Conservation (phyloP, 1,140 invertebrate species). For the Drosophila azteca region DNA sequence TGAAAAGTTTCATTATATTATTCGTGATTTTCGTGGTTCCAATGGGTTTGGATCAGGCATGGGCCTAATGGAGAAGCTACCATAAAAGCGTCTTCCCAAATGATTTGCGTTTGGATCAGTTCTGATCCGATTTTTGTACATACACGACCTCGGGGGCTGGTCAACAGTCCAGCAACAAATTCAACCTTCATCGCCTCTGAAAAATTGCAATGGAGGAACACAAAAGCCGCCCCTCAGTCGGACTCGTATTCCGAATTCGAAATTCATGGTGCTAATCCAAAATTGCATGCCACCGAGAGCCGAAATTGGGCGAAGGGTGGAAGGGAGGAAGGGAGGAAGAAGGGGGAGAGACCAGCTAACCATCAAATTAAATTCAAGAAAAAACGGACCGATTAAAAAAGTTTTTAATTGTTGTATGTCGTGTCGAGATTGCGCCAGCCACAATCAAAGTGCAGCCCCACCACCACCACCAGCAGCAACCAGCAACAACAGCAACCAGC, state of each 20-base stretch:
- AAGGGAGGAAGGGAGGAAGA: conserved; percentile 15
- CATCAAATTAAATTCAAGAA: conserved; percentile 81
- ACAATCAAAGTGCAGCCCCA: conserved; percentile 31
- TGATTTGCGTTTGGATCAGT: too few relatives aligned
- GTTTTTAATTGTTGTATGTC: conserved; percentile 79
- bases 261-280: conserved; percentile 36
- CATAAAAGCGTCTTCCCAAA: too few relatives aligned
- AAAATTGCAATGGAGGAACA: too few relatives aligned
- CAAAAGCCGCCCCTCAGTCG: too few relatives aligned
- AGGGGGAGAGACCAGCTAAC: conserved; percentile 37
- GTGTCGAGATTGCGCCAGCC: conserved; percentile 65
- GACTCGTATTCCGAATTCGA: conserved; percentile 28
- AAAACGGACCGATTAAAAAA: conserved; percentile 74
- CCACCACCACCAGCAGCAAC: background rate
- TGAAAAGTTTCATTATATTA: conserved; percentile 18
- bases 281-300: conserved; percentile 64
- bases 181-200: too few relatives aligned
- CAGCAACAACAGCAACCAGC: conserved; percentile 21
- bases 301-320: conserved; percentile 26
- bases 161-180: too few relatives aligned
- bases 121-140: too few relatives aligned
- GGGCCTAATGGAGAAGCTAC: background rate
- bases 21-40: conserved; percentile 7
- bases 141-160: too few relatives aligned
- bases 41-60: conserved; percentile 4